Evolutionary conservation across 1,140 invertebrate species (phyloP), one percentile per base, ranked within the genome.

Genomic region (Neodiprion lecontei): DNA sequence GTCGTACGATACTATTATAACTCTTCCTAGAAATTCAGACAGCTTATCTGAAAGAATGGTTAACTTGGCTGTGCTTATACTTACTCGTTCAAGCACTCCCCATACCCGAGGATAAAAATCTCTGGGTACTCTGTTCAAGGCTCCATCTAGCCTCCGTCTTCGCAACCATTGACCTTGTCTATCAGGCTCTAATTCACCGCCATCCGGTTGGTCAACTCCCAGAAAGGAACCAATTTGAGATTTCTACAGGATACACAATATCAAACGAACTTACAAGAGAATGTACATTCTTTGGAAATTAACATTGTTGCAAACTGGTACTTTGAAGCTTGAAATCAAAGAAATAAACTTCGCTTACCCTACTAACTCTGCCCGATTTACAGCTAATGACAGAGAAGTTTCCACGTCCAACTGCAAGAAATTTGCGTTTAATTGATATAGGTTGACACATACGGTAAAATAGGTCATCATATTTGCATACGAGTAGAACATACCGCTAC

Each of bases 81-180:
- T 82, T 89, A 96, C 95, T 87, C 92, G 94, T 90, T 98, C 95
- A 11, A 99, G 88, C 67, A 99, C 93, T 72, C 92, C 92, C 97
- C 97, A 99, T 14, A 99, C 95, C 76, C 95, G 91, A 5, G 96
- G 94, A 88, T 99, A 99, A 89, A 99, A 99, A 83, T 97, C 96
- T 74, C 95, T 89, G 0, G 99, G 98, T 0, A 99, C 98, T 79
- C 98, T 91, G 88, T 99, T 99, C 1, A 99, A 90, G 10, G 98
- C 97, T 5, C 98, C 99, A 88, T 99, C 99, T 12, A 99, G 89
- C 76, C 98, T 88, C 23, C 98, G 90, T 72, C 99, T 90, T 69
- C 98, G 89, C 69, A 99, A 87, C 99, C 99, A 99, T 85, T 99
- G 98, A 0, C 98, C 98, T 88, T 99, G 97, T 28, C 95, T 90